Evolutionary conservation across 2,888 invertebrate species (phyloP), one percentile per base, ranked within the genome.

Genomic region (Xestia sexstrigata): DNA sequence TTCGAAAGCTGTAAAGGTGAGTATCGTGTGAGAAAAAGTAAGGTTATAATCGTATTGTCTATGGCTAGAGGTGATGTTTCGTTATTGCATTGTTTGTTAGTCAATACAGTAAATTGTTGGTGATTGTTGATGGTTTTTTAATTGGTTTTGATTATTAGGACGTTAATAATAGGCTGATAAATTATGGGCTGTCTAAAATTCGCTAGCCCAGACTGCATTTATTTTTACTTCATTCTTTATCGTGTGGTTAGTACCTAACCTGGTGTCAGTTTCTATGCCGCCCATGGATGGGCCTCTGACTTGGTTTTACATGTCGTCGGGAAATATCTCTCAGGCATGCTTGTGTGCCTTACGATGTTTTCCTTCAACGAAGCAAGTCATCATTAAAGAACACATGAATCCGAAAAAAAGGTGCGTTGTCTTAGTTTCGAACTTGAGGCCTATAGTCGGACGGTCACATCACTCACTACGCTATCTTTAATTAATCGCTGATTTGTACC

Each of bases 41-140:
- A 85, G 75, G 70, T 71, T 82, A 20, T 13, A n/a, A 35, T 52
- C 3, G 78, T 79, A 62, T 78, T 79, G 79, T 79, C 9, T 79
- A 60, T 62, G 79, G 42, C 0, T 78, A 17, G 30, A 76, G 30
- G 8, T 49, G 35, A 17, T 15, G 68, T 82, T 82, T 75, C 20
- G 70, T 76, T 66, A 82, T 71, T 65, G 71, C 60, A 66, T 58
- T 82, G 68, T 76, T 85, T 85, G 66, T 79, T 78, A 26, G 49
- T 77, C 66, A 79, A 45, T 82, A 26, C 15, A 9, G 35, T 26
- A 42, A 78, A 55, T 58, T 17, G 35, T 55, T 55, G 76, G 9
- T 26, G 55, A 42, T 42, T 83, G 78, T 63, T 63, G 11, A 76
- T 63, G 20, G 82, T 26, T 49, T 45, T 78, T 58, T 58, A 76